Evolutionary conservation across 92 coral and sea anemone species (phyloP), one percentile per base, ranked within the genome.

Genomic region (Micromussa lordhowensis): DNA sequence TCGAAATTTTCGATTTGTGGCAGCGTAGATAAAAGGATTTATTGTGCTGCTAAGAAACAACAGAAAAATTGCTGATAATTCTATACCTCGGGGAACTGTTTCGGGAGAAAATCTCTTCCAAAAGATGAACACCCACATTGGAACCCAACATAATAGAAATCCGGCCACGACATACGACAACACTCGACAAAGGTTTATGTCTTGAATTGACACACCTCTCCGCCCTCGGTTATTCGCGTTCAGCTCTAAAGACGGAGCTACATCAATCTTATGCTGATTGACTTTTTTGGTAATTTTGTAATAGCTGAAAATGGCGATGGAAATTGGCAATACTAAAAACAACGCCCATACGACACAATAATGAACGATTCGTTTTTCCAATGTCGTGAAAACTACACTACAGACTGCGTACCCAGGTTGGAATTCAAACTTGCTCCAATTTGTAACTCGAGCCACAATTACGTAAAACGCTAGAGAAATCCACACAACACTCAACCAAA

Each of bases 371-470:
- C 87, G 75, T 11, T 82, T 69, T 48, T 71, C 68, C 28, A 15
- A n/a, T 38, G 18, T 66, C 16, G 40, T 63, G 58, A 61, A 91
- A 34, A 82, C 84, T 14, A 91, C 82, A 30, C 87, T 81, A 40
- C 93, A 91, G 3, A 81, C 87, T 17, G 91, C 91, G 38, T 86
- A 91, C 7, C 84, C 82, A 29, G 93, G 91, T 8, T 54, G 66
- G 68, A 91, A 86, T n/a, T 66, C 55, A 74, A 80, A 81, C 2
- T 22, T 64, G 78, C 44, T 64, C 75, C 83, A 58, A n/a, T 59
- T 77, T 48, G 85, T 68, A 28, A 91, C 75, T 48, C 86, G 69
- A 17, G 66, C 68, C 11, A 82, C 4, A 7, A 86, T 54, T 64
- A 75, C 51, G 76, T 91, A 91, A 7, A 78, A 30, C 9, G 91